phyloP scores from a whole-genome alignment of 2,888 invertebrate species.

The Cotesia congregata region DNA sequence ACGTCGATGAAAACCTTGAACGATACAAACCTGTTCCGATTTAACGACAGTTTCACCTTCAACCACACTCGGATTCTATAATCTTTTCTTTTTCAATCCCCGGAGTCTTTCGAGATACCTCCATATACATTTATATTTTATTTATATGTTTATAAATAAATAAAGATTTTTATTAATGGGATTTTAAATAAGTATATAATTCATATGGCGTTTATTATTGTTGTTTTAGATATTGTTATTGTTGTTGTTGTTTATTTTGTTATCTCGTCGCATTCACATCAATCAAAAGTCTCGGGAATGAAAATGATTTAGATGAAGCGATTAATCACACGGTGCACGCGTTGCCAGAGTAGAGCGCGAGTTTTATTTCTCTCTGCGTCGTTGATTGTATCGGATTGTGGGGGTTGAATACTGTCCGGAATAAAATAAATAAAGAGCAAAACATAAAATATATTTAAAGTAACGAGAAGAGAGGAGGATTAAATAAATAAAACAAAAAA shows the following conservation, averaged over 20 bases:
- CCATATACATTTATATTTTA: neutral
- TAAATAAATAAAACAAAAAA: neutral
- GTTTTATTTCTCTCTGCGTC: conserved; percentile 17
- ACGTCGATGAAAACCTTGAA: conserved; percentile 39
- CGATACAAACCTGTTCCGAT: conserved; percentile 39
- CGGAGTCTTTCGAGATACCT: neutral
- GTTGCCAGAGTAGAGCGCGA: neutral
- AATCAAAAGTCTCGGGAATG: conserved; percentile 18
- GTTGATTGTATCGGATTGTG: conserved; percentile 26
- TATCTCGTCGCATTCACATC: conserved; percentile 22
- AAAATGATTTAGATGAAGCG: conserved; percentile 21
- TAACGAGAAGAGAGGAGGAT: neutral
- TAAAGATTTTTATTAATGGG: neutral
- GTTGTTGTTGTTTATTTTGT: conserved; percentile 11
- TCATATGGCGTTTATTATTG: neutral
- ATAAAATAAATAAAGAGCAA: conserved; percentile 24
- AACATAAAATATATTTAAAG: conserved; percentile 17
- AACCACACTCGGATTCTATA: neutral
- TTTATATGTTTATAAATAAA: neutral
- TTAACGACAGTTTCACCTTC: conserved; percentile 38
- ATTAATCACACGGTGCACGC: conserved; percentile 19
- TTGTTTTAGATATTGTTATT: conserved; percentile 16
- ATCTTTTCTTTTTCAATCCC: neutral
- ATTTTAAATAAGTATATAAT: conserved; percentile 7
- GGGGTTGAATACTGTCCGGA: conserved; percentile 3